Percentiles rank a stretch among this genome's conserved stretches.
These are phyloP conservation scores for Sesia apiformis DNA, from an alignment of 2,888 invertebrate genomes.

Conservation along the genomic window DNA sequence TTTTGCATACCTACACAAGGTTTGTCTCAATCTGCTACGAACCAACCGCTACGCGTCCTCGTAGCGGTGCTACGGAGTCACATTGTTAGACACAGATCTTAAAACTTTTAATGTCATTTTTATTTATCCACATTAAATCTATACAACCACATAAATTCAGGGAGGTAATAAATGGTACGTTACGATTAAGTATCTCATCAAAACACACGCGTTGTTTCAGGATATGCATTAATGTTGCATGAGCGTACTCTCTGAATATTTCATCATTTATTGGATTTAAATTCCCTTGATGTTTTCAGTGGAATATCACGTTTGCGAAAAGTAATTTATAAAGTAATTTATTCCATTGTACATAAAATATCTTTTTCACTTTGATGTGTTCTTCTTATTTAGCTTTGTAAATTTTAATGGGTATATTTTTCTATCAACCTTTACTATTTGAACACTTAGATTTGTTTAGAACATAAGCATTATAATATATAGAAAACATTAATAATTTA, in stretches of 20 bases:
- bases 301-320: neutral
- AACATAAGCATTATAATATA: no score
- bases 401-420: no score
- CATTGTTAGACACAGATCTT: neutral
- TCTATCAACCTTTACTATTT: no score
- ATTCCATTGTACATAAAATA: no score
- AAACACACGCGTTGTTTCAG: constrained; percentile 8
- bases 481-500: no score
- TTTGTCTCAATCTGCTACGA: no score
- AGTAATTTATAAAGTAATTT: no score
- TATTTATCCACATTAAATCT: neutral
- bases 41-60: neutral
- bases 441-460: no score
- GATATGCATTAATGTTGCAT: neutral
- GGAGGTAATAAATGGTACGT: constrained; percentile 13
- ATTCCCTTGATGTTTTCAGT: neutral
- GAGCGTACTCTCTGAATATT: neutral
- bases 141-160: constrained; percentile 5
- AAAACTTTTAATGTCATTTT: neutral
- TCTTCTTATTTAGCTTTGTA: no score
- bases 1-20: no score
- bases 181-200: constrained; percentile 14
- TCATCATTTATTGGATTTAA: neutral
- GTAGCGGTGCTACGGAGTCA: neutral
- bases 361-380: no score